Evolutionary conservation across 2,113 vertebrate genomes (phyloP), one percentile per base, ranked within the genome.

Genomic region (Nanger granti): DNA sequence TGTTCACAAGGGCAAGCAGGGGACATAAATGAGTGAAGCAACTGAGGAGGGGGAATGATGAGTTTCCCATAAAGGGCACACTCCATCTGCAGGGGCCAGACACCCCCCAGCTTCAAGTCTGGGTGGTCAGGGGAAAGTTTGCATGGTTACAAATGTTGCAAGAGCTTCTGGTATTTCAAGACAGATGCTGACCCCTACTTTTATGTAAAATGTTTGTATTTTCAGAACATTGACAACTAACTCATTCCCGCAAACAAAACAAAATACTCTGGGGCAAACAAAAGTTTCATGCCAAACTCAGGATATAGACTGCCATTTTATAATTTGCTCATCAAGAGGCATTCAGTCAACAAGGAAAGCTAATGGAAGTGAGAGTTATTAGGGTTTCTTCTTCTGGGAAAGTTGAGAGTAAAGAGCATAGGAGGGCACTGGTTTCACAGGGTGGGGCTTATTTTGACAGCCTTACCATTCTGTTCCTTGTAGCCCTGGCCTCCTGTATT

Each of bases 131-230:
- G 7, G 5, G 20, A 88, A 79, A 88, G 34, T 57, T 24, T 9
- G 3, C 7, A 17, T 37, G 47, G 15, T 55, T 85, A 86, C 8
- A 87, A 92, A 95, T 66, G 80, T 28, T 89, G 34, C 37, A 89
- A n/a, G 59, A 89, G 10, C 55, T 95, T 85, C 76, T 92, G 44
- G 20, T n/a, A 59, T 76, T 95, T 92, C 80, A 88, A 93, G 37
- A 76, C 15, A 44, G 55, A 86, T 37, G 54, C 12, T 59, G 26
- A 55, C 29, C 7, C 12, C 12, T 57, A 52, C n/a, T 95, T 82
- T 55, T 24, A 41, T 73, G 44, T 49, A 94, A 97, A 94, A 49
- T 24, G 3, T 66, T 89, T 73, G 12, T 60, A 37, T 60, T 95
- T 97, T 93, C 69, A 91, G 22, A 96, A 69, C 24, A 15, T 12